phyloP scores from a whole-genome alignment of 2,888 invertebrate genomes.

The Choreutis nemorana region DNA sequence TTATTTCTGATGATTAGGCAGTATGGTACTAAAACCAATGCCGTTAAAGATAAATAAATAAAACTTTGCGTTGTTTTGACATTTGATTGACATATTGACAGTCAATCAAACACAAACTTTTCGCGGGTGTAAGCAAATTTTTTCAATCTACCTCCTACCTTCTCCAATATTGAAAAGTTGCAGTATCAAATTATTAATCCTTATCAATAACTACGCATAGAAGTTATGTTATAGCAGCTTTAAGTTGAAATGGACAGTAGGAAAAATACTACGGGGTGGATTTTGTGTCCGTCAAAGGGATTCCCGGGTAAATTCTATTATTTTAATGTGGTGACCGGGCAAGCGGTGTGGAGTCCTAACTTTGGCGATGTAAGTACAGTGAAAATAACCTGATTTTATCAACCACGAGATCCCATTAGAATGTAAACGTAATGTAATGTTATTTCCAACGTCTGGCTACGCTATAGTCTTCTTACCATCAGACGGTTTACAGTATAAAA shows the following conservation, averaged over 20 bases:
- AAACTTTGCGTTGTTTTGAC: too few relatives aligned
- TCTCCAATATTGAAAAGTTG: background rate
- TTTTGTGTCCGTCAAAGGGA: slow-evolving; percentile 37
- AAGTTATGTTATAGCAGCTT: background rate
- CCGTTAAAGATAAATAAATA: too few relatives aligned
- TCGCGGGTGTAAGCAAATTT: slow-evolving; percentile 30
- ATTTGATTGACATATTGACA: slow-evolving; percentile 6
- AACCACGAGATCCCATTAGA: background rate
- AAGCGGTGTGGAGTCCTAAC: slow-evolving; percentile 28
- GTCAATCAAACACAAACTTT: slow-evolving; percentile 10
- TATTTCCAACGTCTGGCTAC: background rate
- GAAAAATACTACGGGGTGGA: slow-evolving; percentile 27
- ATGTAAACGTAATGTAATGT: background rate
- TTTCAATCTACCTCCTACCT: slow-evolving; percentile 4
- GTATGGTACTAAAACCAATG: too few relatives aligned
- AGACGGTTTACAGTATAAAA: too few relatives aligned
- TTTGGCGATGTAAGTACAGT: slow-evolving; percentile 3
- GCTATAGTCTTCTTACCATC: too few relatives aligned
- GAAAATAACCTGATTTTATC: slow-evolving; percentile 1
- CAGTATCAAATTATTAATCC: background rate
- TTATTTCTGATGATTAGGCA: too few relatives aligned
- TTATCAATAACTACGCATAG: background rate
- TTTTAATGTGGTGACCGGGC: slow-evolving; percentile 37
- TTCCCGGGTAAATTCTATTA: slow-evolving; percentile 44
- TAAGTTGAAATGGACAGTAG: slow-evolving; percentile 11